These are phyloP conservation scores for Cygnus atratus DNA, from an alignment of 2,113 vertebrate species.

Conservation along the genomic window DNA sequence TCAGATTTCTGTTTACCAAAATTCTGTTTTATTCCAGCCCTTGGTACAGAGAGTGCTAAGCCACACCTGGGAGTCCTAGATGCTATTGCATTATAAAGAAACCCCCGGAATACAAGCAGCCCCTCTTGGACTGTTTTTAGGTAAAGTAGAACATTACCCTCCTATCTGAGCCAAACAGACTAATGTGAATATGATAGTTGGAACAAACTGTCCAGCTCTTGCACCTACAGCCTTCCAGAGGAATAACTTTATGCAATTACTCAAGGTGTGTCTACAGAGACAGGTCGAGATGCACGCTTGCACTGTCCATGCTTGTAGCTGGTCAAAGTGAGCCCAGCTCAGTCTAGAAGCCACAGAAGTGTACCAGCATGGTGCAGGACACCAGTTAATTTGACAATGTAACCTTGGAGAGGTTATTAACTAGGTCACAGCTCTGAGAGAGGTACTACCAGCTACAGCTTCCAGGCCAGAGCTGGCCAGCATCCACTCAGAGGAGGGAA, in stretches of 20 bases:
- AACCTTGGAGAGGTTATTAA: background rate
- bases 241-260: background rate
- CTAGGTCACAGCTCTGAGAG: background rate
- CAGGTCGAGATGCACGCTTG: accelerated
- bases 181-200: background rate
- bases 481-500: background rate
- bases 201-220: background rate
- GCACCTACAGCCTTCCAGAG: background rate
- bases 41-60: background rate
- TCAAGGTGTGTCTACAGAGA: background rate
- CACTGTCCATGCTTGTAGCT: background rate
- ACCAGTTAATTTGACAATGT: background rate
- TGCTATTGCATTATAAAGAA: background rate
- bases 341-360: background rate
- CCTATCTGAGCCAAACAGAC: background rate
- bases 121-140: background rate
- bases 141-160: background rate
- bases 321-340: background rate
- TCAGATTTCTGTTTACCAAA: background rate
- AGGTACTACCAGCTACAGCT: background rate
- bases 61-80: background rate
- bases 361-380: background rate
- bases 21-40: background rate
- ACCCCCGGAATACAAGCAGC: background rate
- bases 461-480: background rate